phyloP scores from a whole-genome alignment of 2,797 vertebrate genomes.

The Myotis pilosus region DNA sequence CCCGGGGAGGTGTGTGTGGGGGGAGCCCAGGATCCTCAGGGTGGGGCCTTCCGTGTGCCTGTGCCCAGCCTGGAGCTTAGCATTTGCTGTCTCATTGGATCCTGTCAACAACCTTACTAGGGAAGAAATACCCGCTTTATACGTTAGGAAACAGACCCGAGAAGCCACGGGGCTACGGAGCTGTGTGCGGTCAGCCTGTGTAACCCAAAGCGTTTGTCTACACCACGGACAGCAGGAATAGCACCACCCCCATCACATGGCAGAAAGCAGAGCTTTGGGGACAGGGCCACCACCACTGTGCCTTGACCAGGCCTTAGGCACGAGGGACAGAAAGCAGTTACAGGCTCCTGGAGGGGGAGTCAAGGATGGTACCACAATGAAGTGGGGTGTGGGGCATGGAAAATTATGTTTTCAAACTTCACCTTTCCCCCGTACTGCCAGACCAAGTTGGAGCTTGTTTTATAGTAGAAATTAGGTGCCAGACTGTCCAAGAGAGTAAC shows the following conservation, averaged over 20 bases:
- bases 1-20: background rate
- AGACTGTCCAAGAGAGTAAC: background rate
- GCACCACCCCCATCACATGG: fast-evolving
- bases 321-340: background rate
- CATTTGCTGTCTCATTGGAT: background rate
- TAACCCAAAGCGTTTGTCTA: background rate
- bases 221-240: background rate
- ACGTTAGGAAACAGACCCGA: background rate
- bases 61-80: background rate
- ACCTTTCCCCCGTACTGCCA: background rate
- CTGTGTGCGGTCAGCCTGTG: background rate
- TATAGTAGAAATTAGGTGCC: background rate
- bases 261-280: background rate
- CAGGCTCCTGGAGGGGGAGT: background rate
- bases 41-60: fast-evolving
- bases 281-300: background rate
- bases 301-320: background rate
- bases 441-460: background rate
- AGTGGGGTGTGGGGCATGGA: fast-evolving
- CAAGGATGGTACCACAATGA: background rate
- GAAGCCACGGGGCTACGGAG: background rate
- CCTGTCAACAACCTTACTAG: background rate
- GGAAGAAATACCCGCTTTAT: background rate
- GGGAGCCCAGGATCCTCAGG: background rate
- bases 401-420: background rate